Conservation (phyloP, 2,888 invertebrate species). For the Dugesia japonica region DNA sequence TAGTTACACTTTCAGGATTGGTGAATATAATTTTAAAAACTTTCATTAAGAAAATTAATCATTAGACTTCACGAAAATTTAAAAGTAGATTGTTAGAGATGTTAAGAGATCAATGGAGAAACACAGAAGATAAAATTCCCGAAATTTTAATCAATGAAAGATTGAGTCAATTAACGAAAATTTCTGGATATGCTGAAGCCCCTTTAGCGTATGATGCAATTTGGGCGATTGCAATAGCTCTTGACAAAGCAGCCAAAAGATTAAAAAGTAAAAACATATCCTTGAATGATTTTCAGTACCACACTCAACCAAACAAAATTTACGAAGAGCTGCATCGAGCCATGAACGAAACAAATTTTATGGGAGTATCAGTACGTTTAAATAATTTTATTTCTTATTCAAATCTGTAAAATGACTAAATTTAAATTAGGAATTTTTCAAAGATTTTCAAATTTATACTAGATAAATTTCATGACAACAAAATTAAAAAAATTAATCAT, state of each 20-base stretch:
- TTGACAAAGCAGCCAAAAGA: constrained; percentile 65
- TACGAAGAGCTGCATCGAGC: constrained; percentile 87
- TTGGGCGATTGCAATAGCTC: constrained; percentile 91
- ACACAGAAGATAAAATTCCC: not conserved
- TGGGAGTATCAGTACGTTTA: constrained; percentile 78
- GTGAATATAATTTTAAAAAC: constrained; percentile 40
- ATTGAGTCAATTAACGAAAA: constrained; percentile 36
- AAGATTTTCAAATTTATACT: no score
- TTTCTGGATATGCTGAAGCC: constrained; percentile 70
- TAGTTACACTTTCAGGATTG: constrained; percentile 74
- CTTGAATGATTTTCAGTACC: constrained; percentile 27
- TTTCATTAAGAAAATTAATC: not conserved
- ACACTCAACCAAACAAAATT: constrained; percentile 76
- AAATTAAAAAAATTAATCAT: no score
- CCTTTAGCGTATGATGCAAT: constrained; percentile 96
- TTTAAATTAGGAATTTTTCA: no score
- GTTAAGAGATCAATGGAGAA: not conserved
- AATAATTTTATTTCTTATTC: no score
- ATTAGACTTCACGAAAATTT: not conserved
- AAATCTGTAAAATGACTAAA: no score
- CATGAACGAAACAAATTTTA: constrained; percentile 90
- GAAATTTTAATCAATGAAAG: not conserved
- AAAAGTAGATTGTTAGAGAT: not conserved
- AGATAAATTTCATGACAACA: no score
- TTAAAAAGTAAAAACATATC: constrained; percentile 36